phyloP scores from a whole-genome alignment of 35 echinoderm and acorn worm genomes.

The Diadema setosum region DNA sequence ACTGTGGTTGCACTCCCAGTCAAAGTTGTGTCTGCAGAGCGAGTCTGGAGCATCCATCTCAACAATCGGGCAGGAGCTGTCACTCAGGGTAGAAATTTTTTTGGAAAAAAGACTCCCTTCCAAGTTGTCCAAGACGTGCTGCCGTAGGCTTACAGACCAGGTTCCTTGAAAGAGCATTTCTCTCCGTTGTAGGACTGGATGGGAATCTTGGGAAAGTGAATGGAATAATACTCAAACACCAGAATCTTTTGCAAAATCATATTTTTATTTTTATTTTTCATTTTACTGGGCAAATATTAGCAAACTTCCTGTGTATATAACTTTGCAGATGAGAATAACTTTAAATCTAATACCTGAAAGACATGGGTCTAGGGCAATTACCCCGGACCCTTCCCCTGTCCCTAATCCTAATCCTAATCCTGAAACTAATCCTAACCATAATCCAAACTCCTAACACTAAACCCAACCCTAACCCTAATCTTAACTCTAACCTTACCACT shows the following conservation, averaged over 20 bases:
- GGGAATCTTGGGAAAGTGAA: not conserved
- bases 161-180: not conserved
- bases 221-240: not conserved
- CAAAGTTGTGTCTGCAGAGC: constrained; percentile 11
- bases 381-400: too few relatives aligned
- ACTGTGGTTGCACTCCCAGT: constrained; percentile 52
- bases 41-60: constrained; percentile 5
- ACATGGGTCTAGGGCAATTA: too few relatives aligned
- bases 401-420: too few relatives aligned
- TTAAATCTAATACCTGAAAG: too few relatives aligned
- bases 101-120: constrained; percentile 32
- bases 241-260: not conserved
- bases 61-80: constrained; percentile 35
- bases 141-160: not conserved
- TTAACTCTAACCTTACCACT: too few relatives aligned
- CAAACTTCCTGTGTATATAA: not conserved
- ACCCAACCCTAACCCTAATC: too few relatives aligned
- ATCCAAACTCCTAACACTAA: too few relatives aligned
- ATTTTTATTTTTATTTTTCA: not conserved
- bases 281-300: not conserved
- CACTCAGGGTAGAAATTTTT: constrained; percentile 17
- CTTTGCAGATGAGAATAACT: not conserved
- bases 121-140: not conserved
- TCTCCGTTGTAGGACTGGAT: not conserved
- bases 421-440: too few relatives aligned